Conservation (phyloP, 2,888 invertebrate genomes). For the Paralinhomoeus sp. region DNA sequence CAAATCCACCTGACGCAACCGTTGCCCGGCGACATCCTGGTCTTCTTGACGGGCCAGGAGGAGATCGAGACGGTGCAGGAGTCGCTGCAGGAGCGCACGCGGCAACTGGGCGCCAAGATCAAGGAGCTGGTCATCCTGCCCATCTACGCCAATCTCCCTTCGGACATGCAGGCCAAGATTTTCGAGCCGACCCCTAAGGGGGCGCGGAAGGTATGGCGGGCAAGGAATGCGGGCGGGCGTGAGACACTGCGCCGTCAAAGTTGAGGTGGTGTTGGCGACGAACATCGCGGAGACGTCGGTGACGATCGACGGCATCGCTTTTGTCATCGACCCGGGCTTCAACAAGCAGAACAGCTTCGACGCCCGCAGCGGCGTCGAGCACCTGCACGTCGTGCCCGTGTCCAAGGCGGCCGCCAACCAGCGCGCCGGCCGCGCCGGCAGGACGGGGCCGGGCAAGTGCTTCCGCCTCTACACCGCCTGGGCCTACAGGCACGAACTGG, state of each 20-base stretch:
- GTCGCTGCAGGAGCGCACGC: conserved; percentile 48
- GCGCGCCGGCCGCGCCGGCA: conserved; percentile 72
- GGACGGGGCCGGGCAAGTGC: conserved; percentile 90
- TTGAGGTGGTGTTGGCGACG: conserved; percentile 68
- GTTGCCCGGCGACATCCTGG: conserved; percentile 64
- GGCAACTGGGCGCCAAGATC: conserved; percentile 71
- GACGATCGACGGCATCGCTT: conserved; percentile 93
- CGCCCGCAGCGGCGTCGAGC: conserved; percentile 93
- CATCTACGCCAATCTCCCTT: conserved; percentile 90
- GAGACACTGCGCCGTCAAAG: not conserved
- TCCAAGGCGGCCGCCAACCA: conserved; percentile 41
- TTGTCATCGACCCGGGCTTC: conserved; percentile 98
- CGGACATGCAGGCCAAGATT: conserved; percentile 95
- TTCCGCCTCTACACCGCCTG: conserved; percentile 91
- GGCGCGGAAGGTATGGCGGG: conserved; percentile 49
- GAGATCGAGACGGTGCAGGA: no score
- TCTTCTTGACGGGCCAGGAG: conserved; percentile 63
- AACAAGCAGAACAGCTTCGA: conserved; percentile 94
- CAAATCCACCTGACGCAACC: conserved; percentile 97
- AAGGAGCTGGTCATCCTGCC: conserved; percentile 74
- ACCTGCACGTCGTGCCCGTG: conserved; percentile 88
- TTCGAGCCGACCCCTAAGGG: conserved; percentile 91
- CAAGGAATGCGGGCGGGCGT: not conserved
- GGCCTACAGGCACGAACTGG: conserved; percentile 92
- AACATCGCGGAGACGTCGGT: conserved; percentile 97